Evolutionary conservation across 2,113 vertebrate species (phyloP).

Genomic region (Dromaius novaehollandiae): DNA sequence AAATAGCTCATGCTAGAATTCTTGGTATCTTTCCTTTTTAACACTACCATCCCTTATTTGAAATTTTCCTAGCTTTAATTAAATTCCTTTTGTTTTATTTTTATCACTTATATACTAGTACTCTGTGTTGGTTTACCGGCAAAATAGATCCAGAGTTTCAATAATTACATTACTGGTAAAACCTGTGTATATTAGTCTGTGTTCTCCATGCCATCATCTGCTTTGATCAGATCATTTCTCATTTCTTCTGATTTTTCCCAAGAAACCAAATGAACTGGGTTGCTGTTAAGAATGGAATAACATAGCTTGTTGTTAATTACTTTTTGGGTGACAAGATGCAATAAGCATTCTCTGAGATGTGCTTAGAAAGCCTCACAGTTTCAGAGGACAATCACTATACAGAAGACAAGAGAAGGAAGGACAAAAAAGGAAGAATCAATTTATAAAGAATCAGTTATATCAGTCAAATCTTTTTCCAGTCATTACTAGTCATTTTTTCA

Average conservation of each 20-base stretch:
- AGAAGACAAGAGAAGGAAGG: background rate
- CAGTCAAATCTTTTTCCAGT: background rate
- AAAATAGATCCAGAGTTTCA: background rate
- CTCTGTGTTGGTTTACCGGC: background rate
- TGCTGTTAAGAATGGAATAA: background rate
- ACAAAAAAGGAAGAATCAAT: too few relatives aligned
- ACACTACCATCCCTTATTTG: background rate
- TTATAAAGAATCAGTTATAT: background rate
- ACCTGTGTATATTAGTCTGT: background rate
- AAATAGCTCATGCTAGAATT: background rate
- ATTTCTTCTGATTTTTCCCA: background rate
- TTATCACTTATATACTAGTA: background rate
- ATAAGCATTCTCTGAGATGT: background rate
- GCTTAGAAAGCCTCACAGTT: background rate
- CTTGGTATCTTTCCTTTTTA: background rate
- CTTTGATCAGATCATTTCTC: background rate
- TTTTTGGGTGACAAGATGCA: background rate
- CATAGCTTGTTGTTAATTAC: background rate
- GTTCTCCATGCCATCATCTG: background rate
- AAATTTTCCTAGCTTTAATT: background rate
- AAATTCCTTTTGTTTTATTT: background rate
- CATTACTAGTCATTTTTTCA: background rate
- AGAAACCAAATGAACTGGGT: background rate
- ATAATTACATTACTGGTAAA: background rate
- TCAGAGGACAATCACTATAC: background rate